Evolutionary conservation across 2,797 vertebrate genomes (phyloP).

Genomic region (Etheostoma perlongum): DNA sequence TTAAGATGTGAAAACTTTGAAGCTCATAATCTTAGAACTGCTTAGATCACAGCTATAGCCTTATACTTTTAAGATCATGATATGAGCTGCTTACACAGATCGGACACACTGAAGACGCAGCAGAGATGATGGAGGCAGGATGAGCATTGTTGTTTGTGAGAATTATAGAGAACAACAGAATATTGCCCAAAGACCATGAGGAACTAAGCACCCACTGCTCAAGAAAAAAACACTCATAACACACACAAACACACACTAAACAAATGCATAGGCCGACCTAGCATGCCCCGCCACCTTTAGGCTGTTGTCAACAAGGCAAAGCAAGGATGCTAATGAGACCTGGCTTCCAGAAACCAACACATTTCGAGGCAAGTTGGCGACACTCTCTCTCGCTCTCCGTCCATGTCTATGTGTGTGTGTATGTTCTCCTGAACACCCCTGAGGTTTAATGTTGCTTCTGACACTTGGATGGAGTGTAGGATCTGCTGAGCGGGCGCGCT

Average conservation of each 20-base stretch:
- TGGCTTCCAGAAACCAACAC: constrained; percentile 69
- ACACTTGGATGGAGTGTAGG: constrained; percentile 54
- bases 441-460: constrained; percentile 58
- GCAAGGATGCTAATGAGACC: constrained; percentile 60
- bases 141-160: constrained; percentile 31
- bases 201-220: constrained; percentile 14
- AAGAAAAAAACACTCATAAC: constrained; percentile 29
- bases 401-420: constrained; percentile 28
- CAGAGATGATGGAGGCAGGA: constrained; percentile 10
- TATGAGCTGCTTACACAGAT: neutral
- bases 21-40: neutral
- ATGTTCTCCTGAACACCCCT: constrained; percentile 57
- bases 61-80: neutral
- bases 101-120: neutral
- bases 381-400: constrained; percentile 5
- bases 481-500: constrained; percentile 23
- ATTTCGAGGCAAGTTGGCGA: constrained; percentile 51
- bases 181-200: constrained; percentile 16
- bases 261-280: constrained; percentile 13
- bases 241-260: constrained; percentile 14
- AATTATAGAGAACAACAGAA: constrained; percentile 29
- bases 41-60: neutral
- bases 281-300: constrained; percentile 23
- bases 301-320: constrained; percentile 57
- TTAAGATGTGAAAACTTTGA: neutral